Evolutionary conservation across 1,140 invertebrate species (phyloP).

Genomic region (Pteromalus puparum): DNA sequence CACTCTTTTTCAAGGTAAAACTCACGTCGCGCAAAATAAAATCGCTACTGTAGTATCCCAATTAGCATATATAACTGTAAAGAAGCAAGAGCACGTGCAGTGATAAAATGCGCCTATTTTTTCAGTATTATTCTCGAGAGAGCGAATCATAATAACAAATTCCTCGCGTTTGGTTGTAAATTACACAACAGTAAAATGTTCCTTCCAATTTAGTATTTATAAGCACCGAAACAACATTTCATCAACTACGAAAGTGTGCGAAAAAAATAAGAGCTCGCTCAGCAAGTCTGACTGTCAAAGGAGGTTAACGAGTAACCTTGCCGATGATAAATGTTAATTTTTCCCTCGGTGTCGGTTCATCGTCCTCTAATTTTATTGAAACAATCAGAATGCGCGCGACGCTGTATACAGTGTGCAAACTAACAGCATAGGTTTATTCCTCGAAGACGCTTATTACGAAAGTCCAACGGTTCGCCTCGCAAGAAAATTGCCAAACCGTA

Average conservation of each 20-base stretch:
- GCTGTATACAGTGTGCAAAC: neutral
- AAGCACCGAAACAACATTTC: neutral
- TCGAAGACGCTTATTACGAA: no score
- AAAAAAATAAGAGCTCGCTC: neutral
- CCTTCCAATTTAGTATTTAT: no score
- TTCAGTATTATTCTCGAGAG: no score
- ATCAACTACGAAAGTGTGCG: neutral
- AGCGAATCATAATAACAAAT: no score
- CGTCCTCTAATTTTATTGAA: conserved; percentile 4
- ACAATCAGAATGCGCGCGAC: neutral
- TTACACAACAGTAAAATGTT: no score
- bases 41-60: neutral
- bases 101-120: neutral
- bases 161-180: no score
- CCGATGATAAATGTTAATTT: neutral
- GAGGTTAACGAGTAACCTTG: neutral
- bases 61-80: neutral
- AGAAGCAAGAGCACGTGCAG: neutral
- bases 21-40: neutral
- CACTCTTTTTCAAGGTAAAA: neutral
- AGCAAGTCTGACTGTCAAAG: neutral
- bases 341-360: neutral
- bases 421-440: neutral
- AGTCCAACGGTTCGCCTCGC: no score
- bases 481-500: no score